phyloP scores from a whole-genome alignment of 2,113 vertebrate species.

The Ariopsis seemanni region DNA sequence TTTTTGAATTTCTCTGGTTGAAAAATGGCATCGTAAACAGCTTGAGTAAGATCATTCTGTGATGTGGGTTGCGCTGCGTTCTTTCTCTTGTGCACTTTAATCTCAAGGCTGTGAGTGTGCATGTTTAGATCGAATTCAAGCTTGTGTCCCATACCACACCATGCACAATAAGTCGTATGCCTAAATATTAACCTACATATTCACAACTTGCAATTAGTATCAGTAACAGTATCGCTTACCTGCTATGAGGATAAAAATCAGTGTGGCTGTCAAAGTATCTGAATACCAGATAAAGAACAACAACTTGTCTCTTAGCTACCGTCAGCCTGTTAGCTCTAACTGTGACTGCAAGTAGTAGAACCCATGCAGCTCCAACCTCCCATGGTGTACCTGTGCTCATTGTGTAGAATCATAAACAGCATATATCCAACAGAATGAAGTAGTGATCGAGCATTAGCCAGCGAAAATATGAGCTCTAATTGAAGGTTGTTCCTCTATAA shows the following conservation, averaged over 20 bases:
- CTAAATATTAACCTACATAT: neutral
- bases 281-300: no score
- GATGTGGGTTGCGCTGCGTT: neutral
- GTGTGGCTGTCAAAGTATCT: no score
- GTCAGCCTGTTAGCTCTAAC: no score
- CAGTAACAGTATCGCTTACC: neutral
- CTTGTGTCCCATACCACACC: neutral
- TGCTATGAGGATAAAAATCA: neutral
- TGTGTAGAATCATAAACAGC: no score
- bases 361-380: no score
- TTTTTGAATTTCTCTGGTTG: neutral
- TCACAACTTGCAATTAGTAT: neutral
- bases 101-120: neutral
- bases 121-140: neutral
- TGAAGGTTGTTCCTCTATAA: neutral
- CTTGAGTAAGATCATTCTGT: neutral
- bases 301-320: no score
- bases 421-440: no score
- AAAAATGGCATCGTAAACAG: neutral
- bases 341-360: no score
- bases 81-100: neutral
- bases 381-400: no score
- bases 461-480: neutral
- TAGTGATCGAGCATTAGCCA: no score
- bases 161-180: neutral